phyloP scores from a whole-genome alignment of 1,140 invertebrate genomes.

The Cydia amplana region DNA sequence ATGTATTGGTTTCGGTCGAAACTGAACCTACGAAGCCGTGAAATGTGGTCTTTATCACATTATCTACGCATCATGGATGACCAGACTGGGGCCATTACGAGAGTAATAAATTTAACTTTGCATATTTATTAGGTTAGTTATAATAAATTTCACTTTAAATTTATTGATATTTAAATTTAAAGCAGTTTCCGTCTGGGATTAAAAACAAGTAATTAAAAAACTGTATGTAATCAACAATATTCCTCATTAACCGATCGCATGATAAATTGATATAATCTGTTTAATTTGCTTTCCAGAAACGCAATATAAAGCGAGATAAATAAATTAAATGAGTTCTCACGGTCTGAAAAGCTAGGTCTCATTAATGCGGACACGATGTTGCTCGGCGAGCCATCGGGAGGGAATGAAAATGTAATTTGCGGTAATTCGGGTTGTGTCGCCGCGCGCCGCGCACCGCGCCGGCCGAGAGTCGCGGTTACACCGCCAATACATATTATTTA shows the following conservation, averaged over 20 bases:
- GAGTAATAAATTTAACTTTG: constrained; percentile 21
- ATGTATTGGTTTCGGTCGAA: constrained; percentile 8
- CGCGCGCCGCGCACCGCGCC: constrained; percentile 25
- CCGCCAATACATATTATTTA: constrained; percentile 4
- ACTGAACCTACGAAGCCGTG: constrained; percentile 21
- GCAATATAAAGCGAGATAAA: constrained; percentile 14
- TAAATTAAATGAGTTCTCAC: constrained; percentile 18
- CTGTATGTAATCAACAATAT: neutral
- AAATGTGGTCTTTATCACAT: constrained; percentile 29
- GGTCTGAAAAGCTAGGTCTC: constrained; percentile 25
- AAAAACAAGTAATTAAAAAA: neutral
- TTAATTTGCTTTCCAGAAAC: neutral
- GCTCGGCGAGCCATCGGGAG: constrained; percentile 40
- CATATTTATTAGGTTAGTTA: constrained; percentile 21
- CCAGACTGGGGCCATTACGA: neutral
- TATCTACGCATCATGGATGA: constrained; percentile 28
- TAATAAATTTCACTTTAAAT: constrained; percentile 4
- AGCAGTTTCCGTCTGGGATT: neutral
- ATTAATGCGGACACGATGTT: constrained; percentile 29
- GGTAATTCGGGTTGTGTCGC: constrained; percentile 52
- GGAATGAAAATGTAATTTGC: constrained; percentile 69
- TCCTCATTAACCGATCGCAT: neutral
- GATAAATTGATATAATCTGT: neutral
- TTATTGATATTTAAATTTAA: neutral
- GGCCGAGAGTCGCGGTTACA: neutral